Percentiles rank a stretch among this genome's conserved stretches.
Conservation (phyloP, 2,113 vertebrate genomes). For the Micronycteris hirsuta region DNA sequence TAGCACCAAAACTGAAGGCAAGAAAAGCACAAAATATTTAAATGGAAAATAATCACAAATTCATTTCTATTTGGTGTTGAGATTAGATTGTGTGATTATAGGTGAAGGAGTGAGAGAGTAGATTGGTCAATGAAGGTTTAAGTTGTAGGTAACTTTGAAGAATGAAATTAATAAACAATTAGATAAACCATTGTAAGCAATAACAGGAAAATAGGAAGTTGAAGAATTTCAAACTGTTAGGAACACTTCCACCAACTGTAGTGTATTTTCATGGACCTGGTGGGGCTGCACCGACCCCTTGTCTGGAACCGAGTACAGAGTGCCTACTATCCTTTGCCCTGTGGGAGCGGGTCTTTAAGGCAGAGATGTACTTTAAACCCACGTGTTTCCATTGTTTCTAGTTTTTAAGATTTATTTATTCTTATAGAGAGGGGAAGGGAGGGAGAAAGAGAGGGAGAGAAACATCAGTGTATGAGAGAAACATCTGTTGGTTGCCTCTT, state of each 20-base stretch:
- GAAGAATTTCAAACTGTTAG: neutral
- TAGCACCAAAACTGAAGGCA: neutral
- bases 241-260: neutral
- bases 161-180: neutral
- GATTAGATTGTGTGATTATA: neutral
- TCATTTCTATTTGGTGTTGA: neutral
- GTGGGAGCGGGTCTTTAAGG: neutral
- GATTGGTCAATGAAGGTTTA: constrained; percentile 14
- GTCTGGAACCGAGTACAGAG: neutral
- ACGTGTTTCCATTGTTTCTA: neutral
- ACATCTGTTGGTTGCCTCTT: no score
- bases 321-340: neutral
- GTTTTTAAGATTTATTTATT: neutral
- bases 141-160: neutral
- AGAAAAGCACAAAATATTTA: neutral
- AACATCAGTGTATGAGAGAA: no score
- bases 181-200: neutral
- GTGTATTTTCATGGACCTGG: neutral
- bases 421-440: no score
- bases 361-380: neutral
- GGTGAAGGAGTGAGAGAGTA: neutral
- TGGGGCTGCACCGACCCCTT: neutral
- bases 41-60: neutral
- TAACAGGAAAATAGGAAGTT: neutral
- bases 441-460: no score